Base-by-base conservation (phyloP, 1,140 invertebrate species). In the Pseudomyrmex sp. region DNA sequence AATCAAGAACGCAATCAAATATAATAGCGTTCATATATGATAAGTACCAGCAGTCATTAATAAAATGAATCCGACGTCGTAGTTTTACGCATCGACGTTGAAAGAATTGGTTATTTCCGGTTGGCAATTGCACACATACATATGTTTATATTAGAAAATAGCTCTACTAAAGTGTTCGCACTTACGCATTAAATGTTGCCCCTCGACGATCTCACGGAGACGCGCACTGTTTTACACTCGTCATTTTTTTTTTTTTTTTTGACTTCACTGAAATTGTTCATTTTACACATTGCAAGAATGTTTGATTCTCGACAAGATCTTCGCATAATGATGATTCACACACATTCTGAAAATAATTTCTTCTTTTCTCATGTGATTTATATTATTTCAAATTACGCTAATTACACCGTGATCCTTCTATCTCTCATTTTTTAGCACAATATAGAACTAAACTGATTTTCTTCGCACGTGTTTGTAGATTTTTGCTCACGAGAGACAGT, bases 131-230 rank as follows among this genome's bases (percentile, higher is more conserved):
- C 13, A 59, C n/a, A 10, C 15, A 20, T 23, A 62, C 65, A 83
- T 73, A 46, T 44, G 56, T 84, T 63, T 86, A 82, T 35, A 84
- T 87, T 84, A 80, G 74, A 79, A 88, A 69, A 88, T 88, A 59
- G 15, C 82, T 59, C 73, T 59, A 69, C 46, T 74, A 73, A 54
- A 83, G 63, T 65, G 54, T 73, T 75, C 72, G 10, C 80, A 79
- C 82, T 61, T 74, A 88, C 63, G 48, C 10, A 62, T 63, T 44
- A 74, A 82, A 82, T n/a, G 4, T 48, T n/a, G 2, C 7, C 5
- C 35, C 44, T 56, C 13, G 4, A 12, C n/a, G 18, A 9, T 20
- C 26, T 46, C n/a, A 26, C 5, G 5, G 46, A 46, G 9, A n/a
- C 12, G 44, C n/a, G 48, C 12, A 54, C 0, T 35, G 9, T 66